Conservation (phyloP, 2,113 vertebrate species). For the Austrofundulus limnaeus region DNA sequence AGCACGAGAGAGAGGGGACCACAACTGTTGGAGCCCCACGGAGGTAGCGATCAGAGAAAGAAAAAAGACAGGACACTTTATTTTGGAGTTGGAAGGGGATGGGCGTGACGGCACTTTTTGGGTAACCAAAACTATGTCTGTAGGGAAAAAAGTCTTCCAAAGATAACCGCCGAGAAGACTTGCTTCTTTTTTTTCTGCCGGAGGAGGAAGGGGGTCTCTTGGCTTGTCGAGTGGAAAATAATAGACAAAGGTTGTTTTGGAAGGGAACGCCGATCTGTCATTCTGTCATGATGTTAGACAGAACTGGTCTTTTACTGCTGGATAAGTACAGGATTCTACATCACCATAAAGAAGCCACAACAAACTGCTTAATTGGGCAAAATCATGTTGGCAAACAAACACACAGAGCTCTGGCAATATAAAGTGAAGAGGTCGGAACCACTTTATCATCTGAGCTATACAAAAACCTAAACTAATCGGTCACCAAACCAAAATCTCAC, state of each 20-base stretch:
- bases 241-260: slow-evolving; percentile 77
- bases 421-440: slow-evolving; percentile 31
- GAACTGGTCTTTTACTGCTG: slow-evolving; percentile 56
- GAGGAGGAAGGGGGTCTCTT: slow-evolving; percentile 62
- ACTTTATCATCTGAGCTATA: slow-evolving; percentile 35
- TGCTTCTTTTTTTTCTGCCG: slow-evolving; percentile 44
- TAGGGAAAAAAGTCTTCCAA: slow-evolving; percentile 72
- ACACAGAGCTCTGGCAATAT: slow-evolving; percentile 8
- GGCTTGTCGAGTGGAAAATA: slow-evolving; percentile 75
- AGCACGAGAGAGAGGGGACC: slow-evolving; percentile 23
- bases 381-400: slow-evolving; percentile 63
- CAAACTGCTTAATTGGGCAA: slow-evolving; percentile 53
- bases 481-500: not conserved
- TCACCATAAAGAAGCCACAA: slow-evolving; percentile 51
- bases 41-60: slow-evolving; percentile 66
- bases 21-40: slow-evolving; percentile 60
- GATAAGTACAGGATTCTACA: slow-evolving; percentile 60
- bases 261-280: slow-evolving; percentile 67
- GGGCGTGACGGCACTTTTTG: slow-evolving; percentile 74
- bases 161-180: slow-evolving; percentile 77
- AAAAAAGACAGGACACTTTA: slow-evolving; percentile 64
- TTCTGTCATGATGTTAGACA: slow-evolving; percentile 69
- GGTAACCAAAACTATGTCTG: slow-evolving; percentile 80
- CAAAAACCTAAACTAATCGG: slow-evolving; percentile 17
- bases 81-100: slow-evolving; percentile 70